Conservation (phyloP, 2,888 invertebrate genomes). For the Asteroscopus sphinx region DNA sequence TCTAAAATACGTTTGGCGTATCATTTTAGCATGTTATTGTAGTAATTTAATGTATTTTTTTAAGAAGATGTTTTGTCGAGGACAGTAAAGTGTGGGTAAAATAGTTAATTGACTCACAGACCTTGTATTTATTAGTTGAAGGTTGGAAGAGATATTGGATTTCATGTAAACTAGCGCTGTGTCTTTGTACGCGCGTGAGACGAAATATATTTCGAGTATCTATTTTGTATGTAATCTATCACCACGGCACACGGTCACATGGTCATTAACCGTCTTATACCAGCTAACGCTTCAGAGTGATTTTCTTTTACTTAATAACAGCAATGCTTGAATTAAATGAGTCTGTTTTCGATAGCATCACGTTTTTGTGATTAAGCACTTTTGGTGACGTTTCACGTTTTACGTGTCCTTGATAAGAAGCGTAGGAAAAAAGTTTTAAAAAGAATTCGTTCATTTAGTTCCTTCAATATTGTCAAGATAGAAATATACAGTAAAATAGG, state of each 20-base stretch:
- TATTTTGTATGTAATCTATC: slow-evolving; percentile 21
- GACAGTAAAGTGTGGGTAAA: too few relatives aligned
- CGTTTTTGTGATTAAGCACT: slow-evolving; percentile 13
- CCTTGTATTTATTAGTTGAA: too few relatives aligned
- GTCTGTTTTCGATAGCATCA: neutral
- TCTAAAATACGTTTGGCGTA: too few relatives aligned
- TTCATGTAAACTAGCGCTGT: neutral
- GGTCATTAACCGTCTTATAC: slow-evolving; percentile 32
- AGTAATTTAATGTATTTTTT: too few relatives aligned
- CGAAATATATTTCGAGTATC: slow-evolving; percentile 10
- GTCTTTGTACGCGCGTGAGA: neutral
- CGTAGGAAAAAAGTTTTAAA: neutral
- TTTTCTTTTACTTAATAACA: slow-evolving; percentile 41
- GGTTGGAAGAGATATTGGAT: neutral
- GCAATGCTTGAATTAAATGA: neutral
- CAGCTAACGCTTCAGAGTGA: slow-evolving; percentile 51
- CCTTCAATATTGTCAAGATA: too few relatives aligned
- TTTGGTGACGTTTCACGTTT: slow-evolving; percentile 13
- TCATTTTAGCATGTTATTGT: too few relatives aligned
- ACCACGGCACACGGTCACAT: slow-evolving; percentile 19
- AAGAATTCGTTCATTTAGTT: neutral
- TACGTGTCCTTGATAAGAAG: neutral
- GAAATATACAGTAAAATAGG: too few relatives aligned
- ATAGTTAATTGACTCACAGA: too few relatives aligned
- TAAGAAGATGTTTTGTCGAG: too few relatives aligned